Evolutionary conservation across 92 coral and sea anemone species (phyloP).

Genomic region (Muricea muricata): DNA sequence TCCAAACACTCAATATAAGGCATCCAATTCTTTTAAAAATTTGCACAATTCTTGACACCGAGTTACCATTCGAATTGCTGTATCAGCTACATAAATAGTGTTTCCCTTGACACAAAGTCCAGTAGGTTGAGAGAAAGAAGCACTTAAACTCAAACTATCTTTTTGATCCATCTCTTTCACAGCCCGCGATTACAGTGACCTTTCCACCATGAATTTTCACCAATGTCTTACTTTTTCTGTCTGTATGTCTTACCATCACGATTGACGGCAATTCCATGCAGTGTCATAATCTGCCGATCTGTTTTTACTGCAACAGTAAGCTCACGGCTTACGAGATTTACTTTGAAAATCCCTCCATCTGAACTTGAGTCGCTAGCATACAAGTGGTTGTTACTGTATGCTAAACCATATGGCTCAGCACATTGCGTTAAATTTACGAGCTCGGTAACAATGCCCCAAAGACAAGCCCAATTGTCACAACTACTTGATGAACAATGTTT

Average conservation of each 20-base stretch:
- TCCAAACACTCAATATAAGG: conserved; percentile 14
- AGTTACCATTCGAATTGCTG: conserved; percentile 46
- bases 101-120: conserved; percentile 58
- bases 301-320: conserved; percentile 43
- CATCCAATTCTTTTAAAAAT: background rate
- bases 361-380: conserved; percentile 53
- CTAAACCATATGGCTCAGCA: conserved; percentile 52
- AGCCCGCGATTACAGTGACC: conserved; percentile 57
- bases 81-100: conserved; percentile 59
- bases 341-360: conserved; percentile 44
- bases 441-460: conserved; percentile 46
- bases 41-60: background rate
- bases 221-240: conserved; percentile 50
- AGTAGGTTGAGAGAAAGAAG: conserved; percentile 56
- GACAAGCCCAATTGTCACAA: conserved; percentile 56
- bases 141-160: conserved; percentile 50
- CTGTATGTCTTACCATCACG: conserved; percentile 36
- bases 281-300: conserved; percentile 33
- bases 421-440: conserved; percentile 17
- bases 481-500: conserved; percentile 37
- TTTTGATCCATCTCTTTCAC: conserved; percentile 30
- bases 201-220: background rate
- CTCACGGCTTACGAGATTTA: conserved; percentile 35
- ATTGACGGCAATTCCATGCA: conserved; percentile 44
- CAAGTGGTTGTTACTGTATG: conserved; percentile 21